Evolutionary conservation across 2,888 invertebrate species (phyloP).

Genomic region (Drosophila anceps): DNA sequence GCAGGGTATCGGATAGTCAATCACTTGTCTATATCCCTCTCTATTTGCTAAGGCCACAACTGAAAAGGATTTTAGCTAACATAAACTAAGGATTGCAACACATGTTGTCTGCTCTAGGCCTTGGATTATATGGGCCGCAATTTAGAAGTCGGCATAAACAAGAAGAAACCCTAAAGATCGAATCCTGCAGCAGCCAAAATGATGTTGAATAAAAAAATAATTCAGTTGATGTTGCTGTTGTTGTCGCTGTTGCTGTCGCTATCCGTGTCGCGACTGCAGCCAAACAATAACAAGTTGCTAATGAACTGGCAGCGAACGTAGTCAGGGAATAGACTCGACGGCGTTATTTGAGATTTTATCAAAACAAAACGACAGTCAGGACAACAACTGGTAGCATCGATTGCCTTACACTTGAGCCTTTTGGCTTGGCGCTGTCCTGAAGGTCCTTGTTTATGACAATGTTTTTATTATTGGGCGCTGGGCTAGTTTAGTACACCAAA

Average conservation of each 20-base stretch:
- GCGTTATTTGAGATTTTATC: constrained; percentile 78
- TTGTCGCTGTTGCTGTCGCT: constrained; percentile 34
- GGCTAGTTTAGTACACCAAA: constrained; percentile 51
- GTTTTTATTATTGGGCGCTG: constrained; percentile 68
- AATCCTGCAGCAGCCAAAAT: constrained; percentile 21
- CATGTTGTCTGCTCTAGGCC: constrained; percentile 50
- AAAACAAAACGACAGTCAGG: constrained; percentile 64
- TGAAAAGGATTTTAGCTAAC: constrained; percentile 19
- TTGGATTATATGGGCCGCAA: constrained; percentile 46
- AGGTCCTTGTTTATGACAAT: constrained; percentile 65
- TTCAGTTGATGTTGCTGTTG: constrained; percentile 35
- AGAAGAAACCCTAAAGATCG: constrained; percentile 29
- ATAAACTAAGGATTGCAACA: constrained; percentile 50
- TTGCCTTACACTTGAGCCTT: constrained; percentile 41
- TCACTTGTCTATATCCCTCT: background rate
- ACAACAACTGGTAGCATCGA: constrained; percentile 56
- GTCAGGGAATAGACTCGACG: constrained; percentile 20
- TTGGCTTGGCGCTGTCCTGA: constrained; percentile 58
- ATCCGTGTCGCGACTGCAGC: constrained; percentile 62
- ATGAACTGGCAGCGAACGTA: constrained; percentile 47
- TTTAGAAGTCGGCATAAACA: constrained; percentile 63
- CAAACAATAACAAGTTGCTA: constrained; percentile 59
- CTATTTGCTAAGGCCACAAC: background rate
- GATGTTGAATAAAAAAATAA: constrained; percentile 31
- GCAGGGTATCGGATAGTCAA: background rate